Conservation (phyloP, 2,113 vertebrate genomes). For the Thermophis baileyi region DNA sequence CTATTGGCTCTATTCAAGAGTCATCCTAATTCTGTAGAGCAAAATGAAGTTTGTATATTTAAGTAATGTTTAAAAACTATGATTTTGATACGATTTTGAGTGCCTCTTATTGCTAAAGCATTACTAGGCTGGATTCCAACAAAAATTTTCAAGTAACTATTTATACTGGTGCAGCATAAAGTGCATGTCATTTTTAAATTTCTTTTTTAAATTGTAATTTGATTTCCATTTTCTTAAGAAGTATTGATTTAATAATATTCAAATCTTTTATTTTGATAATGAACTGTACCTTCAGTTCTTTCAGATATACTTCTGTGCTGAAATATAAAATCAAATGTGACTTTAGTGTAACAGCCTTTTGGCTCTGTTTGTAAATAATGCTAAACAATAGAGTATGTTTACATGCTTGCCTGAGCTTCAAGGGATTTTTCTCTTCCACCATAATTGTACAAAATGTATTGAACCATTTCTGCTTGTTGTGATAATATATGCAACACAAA, state of each 20-base stretch:
- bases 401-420: neutral
- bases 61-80: neutral
- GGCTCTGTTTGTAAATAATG: neutral
- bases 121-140: neutral
- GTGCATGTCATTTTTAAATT: neutral
- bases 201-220: neutral
- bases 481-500: neutral
- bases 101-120: neutral
- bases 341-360: neutral
- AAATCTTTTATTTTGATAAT: conserved; percentile 24
- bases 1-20: neutral
- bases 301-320: neutral
- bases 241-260: neutral
- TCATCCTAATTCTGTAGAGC: neutral
- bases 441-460: neutral
- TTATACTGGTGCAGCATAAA: neutral
- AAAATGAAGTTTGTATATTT: neutral
- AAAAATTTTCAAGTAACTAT: neutral
- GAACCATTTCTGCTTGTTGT: neutral
- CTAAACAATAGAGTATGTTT: neutral
- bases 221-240: neutral
- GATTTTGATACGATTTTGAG: neutral
- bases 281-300: neutral
- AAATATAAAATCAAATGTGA: too few species aligned
- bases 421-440: neutral